Percentiles rank a stretch among this genome's conserved stretches.
Conservation (phyloP, 2,888 invertebrate species). For the Teleiodes luculella region DNA sequence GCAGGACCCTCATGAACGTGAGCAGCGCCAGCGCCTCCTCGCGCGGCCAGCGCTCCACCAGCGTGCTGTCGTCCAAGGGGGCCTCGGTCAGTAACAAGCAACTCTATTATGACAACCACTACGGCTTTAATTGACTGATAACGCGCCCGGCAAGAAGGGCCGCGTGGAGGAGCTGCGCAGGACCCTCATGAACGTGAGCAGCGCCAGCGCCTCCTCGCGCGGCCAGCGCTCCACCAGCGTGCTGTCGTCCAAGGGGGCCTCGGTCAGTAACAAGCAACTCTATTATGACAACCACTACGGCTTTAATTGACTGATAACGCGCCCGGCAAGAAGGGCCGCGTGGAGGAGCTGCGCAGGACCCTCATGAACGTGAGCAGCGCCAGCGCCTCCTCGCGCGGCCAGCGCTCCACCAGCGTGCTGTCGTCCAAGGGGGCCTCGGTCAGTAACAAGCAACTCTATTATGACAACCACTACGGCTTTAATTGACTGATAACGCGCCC, state of each 20-base stretch:
- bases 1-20: not conserved
- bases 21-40: not conserved
- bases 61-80: not conserved
- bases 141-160: too few species aligned
- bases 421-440: not conserved
- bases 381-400: not conserved
- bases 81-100: not conserved
- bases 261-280: not conserved
- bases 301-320: too few species aligned
- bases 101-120: too few species aligned
- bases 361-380: not conserved
- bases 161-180: too few species aligned
- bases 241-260: not conserved
- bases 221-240: not conserved
- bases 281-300: too few species aligned
- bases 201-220: not conserved
- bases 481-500: too few species aligned
- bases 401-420: not conserved
- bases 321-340: too few species aligned
- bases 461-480: too few species aligned
- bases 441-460: not conserved
- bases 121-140: too few species aligned
- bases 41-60: not conserved
- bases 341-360: too few species aligned
- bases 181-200: not conserved